Conservation (phyloP, 2,797 vertebrate species). For the Pangasius macronema region DNA sequence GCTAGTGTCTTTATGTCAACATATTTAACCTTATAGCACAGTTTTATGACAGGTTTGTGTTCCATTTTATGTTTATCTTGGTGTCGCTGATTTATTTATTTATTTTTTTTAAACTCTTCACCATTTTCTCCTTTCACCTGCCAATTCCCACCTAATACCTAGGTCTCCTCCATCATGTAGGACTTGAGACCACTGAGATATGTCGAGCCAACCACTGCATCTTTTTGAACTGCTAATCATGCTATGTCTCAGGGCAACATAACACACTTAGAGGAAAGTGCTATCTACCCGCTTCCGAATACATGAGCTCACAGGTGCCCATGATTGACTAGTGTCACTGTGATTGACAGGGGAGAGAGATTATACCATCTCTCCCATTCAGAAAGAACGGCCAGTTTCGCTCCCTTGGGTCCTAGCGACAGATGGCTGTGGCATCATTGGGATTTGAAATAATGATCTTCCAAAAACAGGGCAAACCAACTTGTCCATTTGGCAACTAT, state of each 20-base stretch:
- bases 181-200: background rate
- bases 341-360: background rate
- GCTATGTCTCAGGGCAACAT: background rate
- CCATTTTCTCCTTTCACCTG: background rate
- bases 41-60: background rate
- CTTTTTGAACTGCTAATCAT: background rate
- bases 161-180: background rate
- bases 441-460: slow-evolving; percentile 4
- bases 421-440: background rate
- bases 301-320: background rate
- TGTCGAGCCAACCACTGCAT: background rate
- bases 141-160: background rate
- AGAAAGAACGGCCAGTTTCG: background rate
- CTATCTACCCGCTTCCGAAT: background rate
- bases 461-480: background rate
- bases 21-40: background rate
- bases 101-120: background rate
- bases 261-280: background rate
- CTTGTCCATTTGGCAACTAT: background rate
- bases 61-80: background rate
- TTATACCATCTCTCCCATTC: background rate
- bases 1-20: background rate
- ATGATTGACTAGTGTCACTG: background rate
- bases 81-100: background rate
- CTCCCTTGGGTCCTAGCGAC: background rate